Conservation (phyloP, 35 echinoderm and acorn worm species). For the Ophioderma brevispina region DNA sequence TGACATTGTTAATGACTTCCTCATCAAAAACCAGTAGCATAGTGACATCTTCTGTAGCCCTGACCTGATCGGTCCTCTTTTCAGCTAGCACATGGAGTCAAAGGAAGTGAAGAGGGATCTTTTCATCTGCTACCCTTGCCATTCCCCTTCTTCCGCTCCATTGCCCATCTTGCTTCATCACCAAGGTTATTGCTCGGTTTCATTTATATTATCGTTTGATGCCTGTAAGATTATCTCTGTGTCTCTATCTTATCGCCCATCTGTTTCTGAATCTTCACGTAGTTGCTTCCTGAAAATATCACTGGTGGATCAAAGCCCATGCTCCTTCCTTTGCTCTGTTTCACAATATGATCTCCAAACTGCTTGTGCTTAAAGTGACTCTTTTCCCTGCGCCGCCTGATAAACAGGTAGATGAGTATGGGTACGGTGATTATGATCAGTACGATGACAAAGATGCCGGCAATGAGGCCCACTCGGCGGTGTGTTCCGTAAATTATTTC, state of each 20-base stretch:
- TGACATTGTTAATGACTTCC: no score
- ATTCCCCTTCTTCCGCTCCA: no score
- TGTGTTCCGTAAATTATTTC: constrained; percentile 21
- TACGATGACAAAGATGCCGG: constrained; percentile 38
- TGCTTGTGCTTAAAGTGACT: not conserved
- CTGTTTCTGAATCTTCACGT: not conserved
- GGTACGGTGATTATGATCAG: constrained; percentile 46
- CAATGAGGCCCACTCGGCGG: not conserved
- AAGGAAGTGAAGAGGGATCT: no score
- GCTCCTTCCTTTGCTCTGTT: not conserved
- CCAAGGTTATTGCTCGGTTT: no score
- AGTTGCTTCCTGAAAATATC: not conserved
- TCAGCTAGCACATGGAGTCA: no score
- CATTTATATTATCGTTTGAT: no score
- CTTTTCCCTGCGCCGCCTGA: not conserved
- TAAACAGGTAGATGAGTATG: not conserved
- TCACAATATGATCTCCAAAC: not conserved
- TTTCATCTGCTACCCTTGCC: no score
- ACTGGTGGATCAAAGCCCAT: not conserved
- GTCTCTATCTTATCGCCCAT: not conserved
- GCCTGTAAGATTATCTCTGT: not conserved
- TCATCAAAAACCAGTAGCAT: no score
- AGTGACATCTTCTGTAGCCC: no score
- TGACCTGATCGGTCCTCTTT: no score
- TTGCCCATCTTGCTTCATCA: no score